Evolutionary conservation across 1,140 invertebrate species (phyloP), one percentile per base, ranked within the genome.

Genomic region (Lepidurus apus): DNA sequence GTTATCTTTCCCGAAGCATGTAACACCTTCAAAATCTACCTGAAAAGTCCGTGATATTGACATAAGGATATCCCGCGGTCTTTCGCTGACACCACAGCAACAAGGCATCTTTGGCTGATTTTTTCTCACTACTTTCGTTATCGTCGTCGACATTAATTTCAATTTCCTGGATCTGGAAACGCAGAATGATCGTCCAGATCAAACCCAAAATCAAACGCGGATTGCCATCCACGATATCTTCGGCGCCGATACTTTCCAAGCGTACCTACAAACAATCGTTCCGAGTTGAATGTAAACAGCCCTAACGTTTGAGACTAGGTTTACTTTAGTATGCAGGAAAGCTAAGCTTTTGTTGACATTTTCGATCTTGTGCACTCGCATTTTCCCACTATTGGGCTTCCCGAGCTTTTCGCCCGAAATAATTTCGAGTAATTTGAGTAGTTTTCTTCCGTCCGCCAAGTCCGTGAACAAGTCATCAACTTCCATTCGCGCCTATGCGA

Each of bases 321-420:
- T 17, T 86, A 97, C 96, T 92, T 98, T 97, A 75, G 96, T 98
- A 85, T 98, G 96, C 74, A 99, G 89, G 87, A 99, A 99, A 81
- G 95, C 95, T 81, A 99, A 88, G 84, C 95, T 96, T 87, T 97
- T 98, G 88, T 99, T 99, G 81, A 99, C 94, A 87, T 99, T 99
- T 87, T 99, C 98, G 65, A 99, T 95, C 89, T 98, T 98, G 87
- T 99, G 98, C 42, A 99, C 97, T 82, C 97, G 88, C 93, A 99
- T 97, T 80, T 93, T 91, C 26, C 97, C 98, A 85, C 93, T 94
- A 88, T 99, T 99, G 78, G 97, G 97, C 82, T 97, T 93, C 47
- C 95, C 96, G 81, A 99, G 88, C 84, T 97, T 95, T 87, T 99
- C 97, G 13, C 97, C 97, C 78, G 96, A 98, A 85, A 99, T 99